Conservation (phyloP, 2,888 invertebrate species). For the Drosophila neutralis region DNA sequence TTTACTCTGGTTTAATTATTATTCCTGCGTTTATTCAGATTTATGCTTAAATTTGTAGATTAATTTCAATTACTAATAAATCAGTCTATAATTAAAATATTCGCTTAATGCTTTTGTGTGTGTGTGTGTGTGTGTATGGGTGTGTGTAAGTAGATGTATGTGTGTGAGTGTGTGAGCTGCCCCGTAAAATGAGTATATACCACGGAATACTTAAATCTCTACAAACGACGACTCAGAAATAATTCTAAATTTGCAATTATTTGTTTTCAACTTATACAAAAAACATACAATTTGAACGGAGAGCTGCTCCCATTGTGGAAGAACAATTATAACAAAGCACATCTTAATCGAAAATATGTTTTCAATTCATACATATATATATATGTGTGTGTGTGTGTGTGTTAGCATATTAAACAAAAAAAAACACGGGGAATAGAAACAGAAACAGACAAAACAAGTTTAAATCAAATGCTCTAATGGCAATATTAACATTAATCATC, state of each 20-base stretch:
- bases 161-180: conserved; percentile 55
- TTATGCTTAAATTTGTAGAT: conserved; percentile 80
- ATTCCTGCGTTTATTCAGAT: conserved; percentile 78
- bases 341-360: conserved; percentile 37
- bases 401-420: conserved; percentile 60
- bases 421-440: conserved; percentile 49
- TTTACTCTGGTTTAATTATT: conserved; percentile 64
- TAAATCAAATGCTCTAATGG: conserved; percentile 44
- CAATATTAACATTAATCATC: conserved; percentile 56
- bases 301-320: conserved; percentile 38
- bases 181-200: conserved; percentile 48
- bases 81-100: conserved; percentile 85
- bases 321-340: conserved; percentile 55
- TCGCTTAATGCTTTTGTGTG: conserved; percentile 73
- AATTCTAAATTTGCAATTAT: conserved; percentile 7
- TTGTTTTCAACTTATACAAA: conserved; percentile 37
- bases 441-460: conserved; percentile 54
- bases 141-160: conserved; percentile 23
- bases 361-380: conserved; percentile 15
- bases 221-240: conserved; percentile 35
- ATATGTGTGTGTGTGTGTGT: conserved; percentile 4
- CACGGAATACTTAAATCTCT: conserved; percentile 56
- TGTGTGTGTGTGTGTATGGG: conserved; percentile 27
- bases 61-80: conserved; percentile 85
- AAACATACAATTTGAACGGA: conserved; percentile 41